phyloP scores from a whole-genome alignment of 2,888 invertebrate genomes.

The Odontocerum albicorne region DNA sequence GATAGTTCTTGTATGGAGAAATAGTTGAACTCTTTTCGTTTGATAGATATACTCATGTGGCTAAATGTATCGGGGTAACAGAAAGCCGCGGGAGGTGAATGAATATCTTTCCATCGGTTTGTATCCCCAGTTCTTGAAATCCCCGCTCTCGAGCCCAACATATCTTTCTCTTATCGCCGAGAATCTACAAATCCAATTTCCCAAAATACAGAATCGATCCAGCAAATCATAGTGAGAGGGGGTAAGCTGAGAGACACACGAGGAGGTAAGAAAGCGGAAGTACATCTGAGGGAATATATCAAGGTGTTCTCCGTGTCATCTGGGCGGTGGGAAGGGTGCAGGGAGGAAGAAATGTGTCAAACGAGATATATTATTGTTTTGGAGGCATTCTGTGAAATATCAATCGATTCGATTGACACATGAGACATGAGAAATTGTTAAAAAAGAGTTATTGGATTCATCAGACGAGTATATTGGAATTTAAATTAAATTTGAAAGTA shows the following conservation, averaged over 20 bases:
- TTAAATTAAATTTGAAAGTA: too few species aligned
- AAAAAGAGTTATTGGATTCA: too few species aligned
- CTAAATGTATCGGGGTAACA: slow-evolving; percentile 3
- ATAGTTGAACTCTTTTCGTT: background rate
- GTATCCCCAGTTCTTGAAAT: slow-evolving; percentile 36
- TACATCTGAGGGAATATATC: slow-evolving; percentile 9
- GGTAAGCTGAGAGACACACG: slow-evolving; percentile 8
- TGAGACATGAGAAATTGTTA: too few species aligned
- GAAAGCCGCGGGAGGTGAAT: slow-evolving; percentile 1
- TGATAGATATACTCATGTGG: background rate
- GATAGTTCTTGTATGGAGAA: background rate
- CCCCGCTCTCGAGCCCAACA: slow-evolving; percentile 38
- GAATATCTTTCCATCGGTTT: background rate
- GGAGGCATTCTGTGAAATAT: too few species aligned
- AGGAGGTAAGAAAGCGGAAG: slow-evolving; percentile 13
- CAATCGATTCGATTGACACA: too few species aligned
- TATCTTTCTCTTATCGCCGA: slow-evolving; percentile 48
- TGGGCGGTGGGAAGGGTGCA: background rate
- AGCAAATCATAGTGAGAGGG: slow-evolving; percentile 55
- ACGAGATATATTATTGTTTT: too few species aligned
- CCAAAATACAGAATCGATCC: slow-evolving; percentile 60
- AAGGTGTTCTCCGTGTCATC: background rate
- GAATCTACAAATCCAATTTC: slow-evolving; percentile 63
- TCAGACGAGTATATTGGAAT: too few species aligned
- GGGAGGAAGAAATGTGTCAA: too few species aligned